Percentiles rank a stretch among this genome's conserved stretches.
Conservation (phyloP, 1,140 invertebrate species). For the Macrotrachela quadricornifera region DNA sequence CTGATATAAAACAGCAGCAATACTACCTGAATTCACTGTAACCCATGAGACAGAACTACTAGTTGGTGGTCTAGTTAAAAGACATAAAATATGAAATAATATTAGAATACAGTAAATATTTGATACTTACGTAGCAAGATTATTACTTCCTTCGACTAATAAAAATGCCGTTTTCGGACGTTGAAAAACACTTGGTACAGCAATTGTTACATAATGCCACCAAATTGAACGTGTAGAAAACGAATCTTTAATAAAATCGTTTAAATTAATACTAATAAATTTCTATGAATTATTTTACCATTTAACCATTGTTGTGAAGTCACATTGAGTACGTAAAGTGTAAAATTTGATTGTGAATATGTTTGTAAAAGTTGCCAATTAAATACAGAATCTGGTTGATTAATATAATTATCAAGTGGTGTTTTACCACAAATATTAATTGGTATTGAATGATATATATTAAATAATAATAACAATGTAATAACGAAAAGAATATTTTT, state of each 20-base stretch:
- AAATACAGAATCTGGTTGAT: constrained; percentile 2
- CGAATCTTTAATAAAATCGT: too few species aligned
- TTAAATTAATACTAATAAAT: constrained; percentile 9
- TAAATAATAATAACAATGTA: too few species aligned
- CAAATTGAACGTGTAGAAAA: constrained; percentile 15
- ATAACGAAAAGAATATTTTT: too few species aligned
- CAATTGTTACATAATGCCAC: constrained; percentile 19
- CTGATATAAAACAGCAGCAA: constrained; percentile 16
- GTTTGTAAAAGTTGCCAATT: constrained; percentile 11
- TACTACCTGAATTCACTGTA: constrained; percentile 13
- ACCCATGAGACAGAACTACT: constrained; percentile 15
- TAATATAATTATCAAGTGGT: constrained; percentile 9
- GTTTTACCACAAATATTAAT: too few species aligned
- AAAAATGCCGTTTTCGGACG: constrained; percentile 14
- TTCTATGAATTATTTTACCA: too few species aligned
- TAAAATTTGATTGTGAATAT: constrained; percentile 12
- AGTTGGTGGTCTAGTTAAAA: constrained; percentile 14
- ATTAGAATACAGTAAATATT: background rate
- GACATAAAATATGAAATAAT: constrained; percentile 6
- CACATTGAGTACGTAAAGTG: constrained; percentile 17
- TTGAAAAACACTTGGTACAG: constrained; percentile 15
- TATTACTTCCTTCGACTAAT: constrained; percentile 19
- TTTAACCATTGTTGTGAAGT: constrained; percentile 20
- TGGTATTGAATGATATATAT: too few species aligned
- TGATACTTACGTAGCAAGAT: constrained; percentile 9